Evolutionary conservation across 1,140 invertebrate species (phyloP).

Genomic region (Drosophila kanapiae): DNA sequence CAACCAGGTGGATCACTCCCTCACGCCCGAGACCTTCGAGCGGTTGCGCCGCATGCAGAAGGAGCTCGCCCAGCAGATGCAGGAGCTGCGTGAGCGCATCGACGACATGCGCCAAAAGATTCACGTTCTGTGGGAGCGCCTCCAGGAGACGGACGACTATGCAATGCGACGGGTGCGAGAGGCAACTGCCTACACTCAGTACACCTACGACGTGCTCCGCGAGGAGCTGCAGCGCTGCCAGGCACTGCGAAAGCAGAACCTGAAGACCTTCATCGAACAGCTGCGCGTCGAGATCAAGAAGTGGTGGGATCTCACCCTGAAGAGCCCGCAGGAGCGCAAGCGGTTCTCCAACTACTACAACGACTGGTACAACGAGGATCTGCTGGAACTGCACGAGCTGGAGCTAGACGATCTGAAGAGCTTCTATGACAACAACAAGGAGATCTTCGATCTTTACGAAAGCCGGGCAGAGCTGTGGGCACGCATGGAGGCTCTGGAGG

Average conservation of each 20-base stretch:
- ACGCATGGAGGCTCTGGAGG: conserved; percentile 90
- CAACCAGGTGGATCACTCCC: conserved; percentile 58
- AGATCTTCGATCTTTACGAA: conserved; percentile 88
- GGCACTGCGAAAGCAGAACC: conserved; percentile 88
- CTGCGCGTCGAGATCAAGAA: conserved; percentile 89
- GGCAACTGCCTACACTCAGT: conserved; percentile 75
- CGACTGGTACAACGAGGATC: conserved; percentile 90
- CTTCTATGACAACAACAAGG: conserved; percentile 89
- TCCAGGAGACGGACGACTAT: conserved; percentile 78
- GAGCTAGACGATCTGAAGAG: conserved; percentile 89
- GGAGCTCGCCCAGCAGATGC: conserved; percentile 54
- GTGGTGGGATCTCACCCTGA: conserved; percentile 91
- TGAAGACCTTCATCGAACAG: conserved; percentile 89
- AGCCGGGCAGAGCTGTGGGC: conserved; percentile 88
- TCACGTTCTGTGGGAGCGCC: conserved; percentile 87
- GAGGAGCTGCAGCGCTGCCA: conserved; percentile 89
- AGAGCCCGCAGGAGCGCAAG: conserved; percentile 87
- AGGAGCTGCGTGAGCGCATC: conserved; percentile 84
- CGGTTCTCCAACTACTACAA: conserved; percentile 88
- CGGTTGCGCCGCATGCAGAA: conserved; percentile 46
- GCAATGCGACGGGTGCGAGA: conserved; percentile 39
- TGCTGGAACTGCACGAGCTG: conserved; percentile 90
- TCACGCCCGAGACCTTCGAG: conserved; percentile 59
- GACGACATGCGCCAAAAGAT: conserved; percentile 86
- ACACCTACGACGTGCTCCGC: conserved; percentile 86